These are phyloP conservation scores for Vireo griseus DNA, from an alignment of 2,797 vertebrate genomes.

Conservation along the genomic window DNA sequence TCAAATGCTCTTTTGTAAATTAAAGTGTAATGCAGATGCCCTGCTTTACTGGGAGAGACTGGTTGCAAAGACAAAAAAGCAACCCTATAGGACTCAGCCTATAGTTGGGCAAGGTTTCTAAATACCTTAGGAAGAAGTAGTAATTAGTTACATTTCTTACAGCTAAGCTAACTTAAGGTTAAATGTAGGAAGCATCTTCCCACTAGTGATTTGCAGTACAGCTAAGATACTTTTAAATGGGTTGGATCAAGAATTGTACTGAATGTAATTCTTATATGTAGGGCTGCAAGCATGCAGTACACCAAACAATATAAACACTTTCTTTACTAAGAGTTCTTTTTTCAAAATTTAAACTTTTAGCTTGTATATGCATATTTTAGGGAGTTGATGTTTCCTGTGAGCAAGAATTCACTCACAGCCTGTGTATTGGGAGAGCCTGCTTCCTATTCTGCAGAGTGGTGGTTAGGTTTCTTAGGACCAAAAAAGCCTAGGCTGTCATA, in stretches of 20 bases:
- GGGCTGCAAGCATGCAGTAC: background rate
- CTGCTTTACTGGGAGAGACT: background rate
- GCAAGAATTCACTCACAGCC: background rate
- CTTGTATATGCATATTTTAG: background rate
- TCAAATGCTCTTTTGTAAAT: background rate
- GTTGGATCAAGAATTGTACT: background rate
- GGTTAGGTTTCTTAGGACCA: background rate
- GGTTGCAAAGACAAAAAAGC: background rate
- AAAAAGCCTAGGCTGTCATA: background rate
- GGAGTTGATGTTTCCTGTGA: background rate
- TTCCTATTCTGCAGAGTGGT: background rate
- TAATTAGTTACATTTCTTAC: background rate
- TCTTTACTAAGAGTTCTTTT: background rate
- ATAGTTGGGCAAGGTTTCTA: background rate
- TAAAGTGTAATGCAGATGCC: background rate
- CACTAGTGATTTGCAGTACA: background rate
- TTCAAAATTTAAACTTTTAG: background rate
- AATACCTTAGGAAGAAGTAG: background rate
- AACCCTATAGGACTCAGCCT: background rate
- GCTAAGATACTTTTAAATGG: background rate
- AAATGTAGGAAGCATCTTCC: background rate
- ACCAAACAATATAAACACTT: background rate
- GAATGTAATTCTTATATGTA: background rate
- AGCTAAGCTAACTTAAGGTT: background rate
- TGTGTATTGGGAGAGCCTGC: background rate